Evolutionary conservation across 2,888 invertebrate genomes (phyloP).

Genomic region (Tiliacea citrago): DNA sequence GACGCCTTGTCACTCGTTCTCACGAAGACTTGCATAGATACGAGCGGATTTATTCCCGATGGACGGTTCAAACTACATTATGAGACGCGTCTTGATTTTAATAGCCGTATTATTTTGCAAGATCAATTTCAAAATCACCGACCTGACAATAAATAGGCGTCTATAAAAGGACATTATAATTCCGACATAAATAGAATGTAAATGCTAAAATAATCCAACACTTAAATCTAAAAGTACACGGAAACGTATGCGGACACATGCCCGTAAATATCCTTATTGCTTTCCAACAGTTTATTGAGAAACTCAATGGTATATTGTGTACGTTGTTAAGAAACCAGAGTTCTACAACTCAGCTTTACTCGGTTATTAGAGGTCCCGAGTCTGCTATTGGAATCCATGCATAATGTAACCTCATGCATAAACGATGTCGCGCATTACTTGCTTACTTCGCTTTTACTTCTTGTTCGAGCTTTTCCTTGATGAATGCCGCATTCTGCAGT

Average conservation of each 20-base stretch:
- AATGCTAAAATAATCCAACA: constrained; percentile 43
- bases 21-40: constrained; percentile 46
- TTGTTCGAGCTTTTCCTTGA: constrained; percentile 75
- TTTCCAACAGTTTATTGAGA: constrained; percentile 65
- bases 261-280: constrained; percentile 64
- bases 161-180: constrained; percentile 34
- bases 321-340: constrained; percentile 61
- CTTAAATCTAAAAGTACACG: constrained; percentile 52
- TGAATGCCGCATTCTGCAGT: constrained; percentile 71
- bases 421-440: constrained; percentile 81
- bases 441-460: constrained; percentile 77
- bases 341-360: constrained; percentile 74
- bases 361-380: constrained; percentile 78
- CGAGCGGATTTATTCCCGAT: constrained; percentile 44
- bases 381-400: constrained; percentile 83
- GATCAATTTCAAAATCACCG: constrained; percentile 20
- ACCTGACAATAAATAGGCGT: constrained; percentile 17
- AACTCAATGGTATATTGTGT: constrained; percentile 66
- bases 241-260: constrained; percentile 60
- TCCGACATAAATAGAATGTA: constrained; percentile 7
- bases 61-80: constrained; percentile 11
- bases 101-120: constrained; percentile 33
- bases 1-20: constrained; percentile 61
- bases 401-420: constrained; percentile 87
- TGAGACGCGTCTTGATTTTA: constrained; percentile 34